Percentiles rank a stretch among this genome's conserved stretches.
Evolutionary conservation across 2,113 vertebrate species (phyloP).

Genomic region (Ictalurus punctatus): DNA sequence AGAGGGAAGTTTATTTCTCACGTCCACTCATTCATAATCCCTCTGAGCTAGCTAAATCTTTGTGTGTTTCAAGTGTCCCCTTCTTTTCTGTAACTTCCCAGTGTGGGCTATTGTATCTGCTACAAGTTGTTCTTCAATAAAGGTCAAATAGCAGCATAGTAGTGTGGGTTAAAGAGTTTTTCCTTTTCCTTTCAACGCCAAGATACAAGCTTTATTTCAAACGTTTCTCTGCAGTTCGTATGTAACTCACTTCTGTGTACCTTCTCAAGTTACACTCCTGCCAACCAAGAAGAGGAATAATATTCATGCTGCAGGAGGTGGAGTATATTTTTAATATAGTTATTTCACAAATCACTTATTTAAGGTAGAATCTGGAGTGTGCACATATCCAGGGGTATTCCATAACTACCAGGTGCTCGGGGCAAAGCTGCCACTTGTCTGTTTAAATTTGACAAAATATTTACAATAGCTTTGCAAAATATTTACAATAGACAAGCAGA

Average conservation of each 20-base stretch:
- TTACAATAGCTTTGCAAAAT: neutral
- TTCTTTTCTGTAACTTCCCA: conserved; percentile 17
- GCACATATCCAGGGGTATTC: neutral
- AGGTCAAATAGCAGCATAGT: neutral
- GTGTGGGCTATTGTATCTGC: neutral
- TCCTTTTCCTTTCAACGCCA: neutral
- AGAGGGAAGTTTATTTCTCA: conserved; percentile 34
- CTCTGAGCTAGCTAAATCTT: conserved; percentile 42
- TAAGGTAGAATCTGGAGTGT: neutral
- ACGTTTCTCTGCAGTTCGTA: neutral
- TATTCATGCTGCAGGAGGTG: neutral
- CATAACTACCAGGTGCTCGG: neutral
- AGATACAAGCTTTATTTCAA: neutral
- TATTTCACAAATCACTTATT: neutral
- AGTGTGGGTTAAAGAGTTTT: neutral
- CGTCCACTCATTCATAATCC: conserved; percentile 45
- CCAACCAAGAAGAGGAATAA: neutral
- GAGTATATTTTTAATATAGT: neutral
- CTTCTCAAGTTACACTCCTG: neutral
- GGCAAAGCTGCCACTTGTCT: neutral
- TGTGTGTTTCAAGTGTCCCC: conserved; percentile 39
- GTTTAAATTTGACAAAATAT: neutral
- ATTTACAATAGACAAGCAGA: neutral
- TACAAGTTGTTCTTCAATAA: neutral
- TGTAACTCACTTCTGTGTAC: neutral